A percentile compares a stretch with the other conserved stretches of the same genome.
Conservation (phyloP, 2,888 invertebrate genomes). For the Plebejus argus region DNA sequence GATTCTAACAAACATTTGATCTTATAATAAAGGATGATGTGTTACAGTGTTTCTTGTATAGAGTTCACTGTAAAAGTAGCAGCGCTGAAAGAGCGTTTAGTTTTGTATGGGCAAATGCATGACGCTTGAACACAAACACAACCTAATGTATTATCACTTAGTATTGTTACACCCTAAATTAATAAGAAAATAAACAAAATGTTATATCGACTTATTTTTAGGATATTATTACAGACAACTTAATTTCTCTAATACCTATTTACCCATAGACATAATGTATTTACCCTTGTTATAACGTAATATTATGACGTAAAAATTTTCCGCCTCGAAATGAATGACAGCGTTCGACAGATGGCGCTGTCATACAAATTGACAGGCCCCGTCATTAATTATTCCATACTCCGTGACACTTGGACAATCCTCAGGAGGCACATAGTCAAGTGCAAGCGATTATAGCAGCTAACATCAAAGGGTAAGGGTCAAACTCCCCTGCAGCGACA, state of each 20-base stretch:
- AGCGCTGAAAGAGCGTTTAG: too few relatives aligned
- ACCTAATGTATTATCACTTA: too few relatives aligned
- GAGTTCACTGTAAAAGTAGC: too few relatives aligned
- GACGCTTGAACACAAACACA: too few relatives aligned
- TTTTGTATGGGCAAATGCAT: too few relatives aligned
- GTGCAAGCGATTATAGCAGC: constrained; percentile 13
- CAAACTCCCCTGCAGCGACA: background rate
- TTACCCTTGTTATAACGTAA: background rate
- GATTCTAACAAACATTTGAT: too few relatives aligned
- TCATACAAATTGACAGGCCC: constrained; percentile 1
- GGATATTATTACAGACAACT: background rate
- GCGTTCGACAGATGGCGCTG: constrained; percentile 23
- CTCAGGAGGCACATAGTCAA: background rate
- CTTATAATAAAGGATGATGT: too few relatives aligned
- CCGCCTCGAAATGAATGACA: background rate
- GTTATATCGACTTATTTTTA: background rate
- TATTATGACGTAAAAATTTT: background rate
- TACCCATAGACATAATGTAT: too few relatives aligned
- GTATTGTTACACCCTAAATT: too few relatives aligned
- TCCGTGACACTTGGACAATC: constrained; percentile 29
- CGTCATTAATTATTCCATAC: constrained; percentile 19
- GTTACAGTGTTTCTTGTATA: too few relatives aligned
- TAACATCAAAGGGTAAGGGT: background rate
- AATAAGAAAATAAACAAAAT: too few relatives aligned
- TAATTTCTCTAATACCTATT: too few relatives aligned